Base-by-base conservation (phyloP, 2,113 vertebrate genomes). In the Phoenicopterus ruber region DNA sequence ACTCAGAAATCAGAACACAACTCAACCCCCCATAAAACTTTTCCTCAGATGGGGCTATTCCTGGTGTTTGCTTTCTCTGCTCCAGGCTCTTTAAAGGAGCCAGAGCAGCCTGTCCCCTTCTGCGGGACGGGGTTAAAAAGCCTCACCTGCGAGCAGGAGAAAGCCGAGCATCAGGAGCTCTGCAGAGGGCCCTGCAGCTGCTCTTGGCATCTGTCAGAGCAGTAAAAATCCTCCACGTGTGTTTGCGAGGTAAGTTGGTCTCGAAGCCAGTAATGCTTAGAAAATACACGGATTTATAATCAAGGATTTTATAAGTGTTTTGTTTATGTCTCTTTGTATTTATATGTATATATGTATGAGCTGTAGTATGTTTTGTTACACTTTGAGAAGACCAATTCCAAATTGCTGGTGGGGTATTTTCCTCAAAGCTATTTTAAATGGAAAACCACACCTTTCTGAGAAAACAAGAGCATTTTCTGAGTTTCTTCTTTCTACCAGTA, bases 191-290 rank as follows among this genome's bases (percentile, higher is more conserved):
- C 4, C 71, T 78, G 72, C 59, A 82, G 86, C 80, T 93, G 88
- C 91, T 93, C 59, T 17, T n/a, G 34, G 70, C 78, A 82, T 72
- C 93, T 93, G 86, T 31, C 61, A 87, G 61, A 34, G 57, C 83
- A 72, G 40, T 10, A 52, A n/a, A 72, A 40, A 24, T 44, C 87
- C 78, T 76, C 29, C 58, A 9, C 21, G 62, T 63, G 57, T 72
- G 54, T 38, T 77, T 63, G 49, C 65, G 63, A 76, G 78, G 69
- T 54, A 11, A 25, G 78, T 13, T 65, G 52, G 34, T 76, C 73
- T 65, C 11, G 62, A 54, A 90, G 54, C 5, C 74, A 62, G 34
- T 10, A 24, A 19, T 18, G 40, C 52, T 88, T 90, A 66, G 62
- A 57, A 87, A 80, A 80, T 40, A 44, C 38, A 61, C 40, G 4